A percentile compares a stretch with the other conserved stretches of the same genome.
phyloP scores from a whole-genome alignment of 2,113 vertebrate species.

The Marmota flaviventris region DNA sequence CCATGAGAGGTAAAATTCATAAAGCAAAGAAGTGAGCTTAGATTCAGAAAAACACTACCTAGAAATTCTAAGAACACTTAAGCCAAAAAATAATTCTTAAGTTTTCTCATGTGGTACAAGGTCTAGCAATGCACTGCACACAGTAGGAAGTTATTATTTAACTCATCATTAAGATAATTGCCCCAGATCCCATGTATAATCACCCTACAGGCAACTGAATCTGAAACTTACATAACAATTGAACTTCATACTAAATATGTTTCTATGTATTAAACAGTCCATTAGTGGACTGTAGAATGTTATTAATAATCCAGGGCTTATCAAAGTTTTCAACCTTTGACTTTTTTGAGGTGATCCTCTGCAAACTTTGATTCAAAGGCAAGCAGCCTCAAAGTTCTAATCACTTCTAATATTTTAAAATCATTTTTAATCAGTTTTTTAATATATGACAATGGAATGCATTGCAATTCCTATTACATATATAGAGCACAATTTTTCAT shows the following conservation, averaged over 20 bases:
- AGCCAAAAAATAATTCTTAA: slow-evolving; percentile 51
- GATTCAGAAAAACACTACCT: slow-evolving; percentile 9
- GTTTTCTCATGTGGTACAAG: neutral
- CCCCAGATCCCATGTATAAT: neutral
- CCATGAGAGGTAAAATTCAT: neutral
- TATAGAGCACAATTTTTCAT: too few species aligned
- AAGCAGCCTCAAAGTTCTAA: neutral
- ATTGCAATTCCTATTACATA: too few species aligned
- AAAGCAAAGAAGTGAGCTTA: neutral
- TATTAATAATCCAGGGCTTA: neutral
- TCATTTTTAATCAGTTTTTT: too few species aligned
- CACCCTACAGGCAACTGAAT: neutral
- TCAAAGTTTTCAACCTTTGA: neutral
- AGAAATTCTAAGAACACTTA: slow-evolving; percentile 19
- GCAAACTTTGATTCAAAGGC: neutral
- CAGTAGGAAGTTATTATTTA: neutral
- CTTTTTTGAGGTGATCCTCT: neutral
- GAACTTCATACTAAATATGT: neutral
- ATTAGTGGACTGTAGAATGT: neutral
- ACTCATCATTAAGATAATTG: neutral
- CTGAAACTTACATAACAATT: neutral
- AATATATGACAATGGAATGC: too few species aligned
- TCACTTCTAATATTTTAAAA: neutral
- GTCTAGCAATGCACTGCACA: neutral
- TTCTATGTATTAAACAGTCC: neutral